These are phyloP conservation scores for Sinopyrophorus schimmeli DNA, from an alignment of 2,888 invertebrate species.

Conservation along the genomic window DNA sequence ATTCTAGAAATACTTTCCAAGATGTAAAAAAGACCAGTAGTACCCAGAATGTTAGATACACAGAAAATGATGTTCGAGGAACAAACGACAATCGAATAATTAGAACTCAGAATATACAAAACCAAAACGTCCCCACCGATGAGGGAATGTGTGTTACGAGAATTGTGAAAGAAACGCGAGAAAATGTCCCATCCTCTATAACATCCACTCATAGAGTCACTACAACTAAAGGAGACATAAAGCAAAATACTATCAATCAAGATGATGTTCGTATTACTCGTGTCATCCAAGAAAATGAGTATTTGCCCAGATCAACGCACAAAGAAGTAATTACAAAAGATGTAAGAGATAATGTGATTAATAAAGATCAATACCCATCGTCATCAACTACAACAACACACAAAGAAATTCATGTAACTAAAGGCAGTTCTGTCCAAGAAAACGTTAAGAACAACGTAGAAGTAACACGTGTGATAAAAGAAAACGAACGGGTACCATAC, in stretches of 20 bases:
- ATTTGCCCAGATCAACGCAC: no score
- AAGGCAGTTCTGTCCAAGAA: no score
- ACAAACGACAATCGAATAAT: slow-evolving; percentile 15
- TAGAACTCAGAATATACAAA: slow-evolving; percentile 26
- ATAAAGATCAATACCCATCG: no score
- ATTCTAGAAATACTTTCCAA: slow-evolving; percentile 2
- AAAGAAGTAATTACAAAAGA: no score
- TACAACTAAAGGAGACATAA: slow-evolving; percentile 27
- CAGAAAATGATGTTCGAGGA: background rate
- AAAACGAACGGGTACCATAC: no score
- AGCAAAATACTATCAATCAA: background rate
- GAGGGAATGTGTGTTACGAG: background rate
- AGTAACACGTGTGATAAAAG: background rate
- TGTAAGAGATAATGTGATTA: no score
- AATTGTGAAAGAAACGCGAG: slow-evolving; percentile 1
- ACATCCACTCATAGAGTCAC: background rate
- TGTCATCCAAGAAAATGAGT: slow-evolving; percentile 12
- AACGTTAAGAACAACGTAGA: no score
- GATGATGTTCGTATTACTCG: slow-evolving; percentile 12
- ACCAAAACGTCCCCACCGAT: slow-evolving; percentile 5
- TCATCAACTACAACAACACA: background rate
- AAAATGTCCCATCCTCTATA: no score
- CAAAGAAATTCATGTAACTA: background rate
- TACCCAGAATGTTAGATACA: slow-evolving; percentile 14
- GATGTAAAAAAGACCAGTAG: slow-evolving; percentile 15